Conservation (phyloP, 2,888 invertebrate species). For the Steinernema carpocapsae region DNA sequence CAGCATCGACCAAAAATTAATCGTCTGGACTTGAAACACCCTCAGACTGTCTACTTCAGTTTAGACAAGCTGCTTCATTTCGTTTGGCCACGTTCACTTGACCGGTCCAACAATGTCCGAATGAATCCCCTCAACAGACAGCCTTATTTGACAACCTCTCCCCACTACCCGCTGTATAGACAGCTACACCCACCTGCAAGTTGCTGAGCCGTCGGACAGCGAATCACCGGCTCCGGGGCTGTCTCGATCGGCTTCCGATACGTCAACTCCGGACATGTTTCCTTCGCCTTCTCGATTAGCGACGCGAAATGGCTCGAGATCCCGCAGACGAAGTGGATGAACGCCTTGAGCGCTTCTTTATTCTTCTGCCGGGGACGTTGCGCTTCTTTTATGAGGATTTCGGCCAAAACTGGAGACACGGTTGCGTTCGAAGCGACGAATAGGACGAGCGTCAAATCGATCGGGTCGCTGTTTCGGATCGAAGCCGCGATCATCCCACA, state of each 20-base stretch:
- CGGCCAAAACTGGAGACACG: background rate
- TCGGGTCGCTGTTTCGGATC: background rate
- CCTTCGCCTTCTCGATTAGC: background rate
- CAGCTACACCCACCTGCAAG: background rate
- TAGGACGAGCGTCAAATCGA: conserved; percentile 1
- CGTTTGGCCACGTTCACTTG: too few species aligned
- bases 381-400: background rate
- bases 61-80: too few species aligned
- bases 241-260: background rate
- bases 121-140: too few species aligned
- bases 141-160: too few species aligned
- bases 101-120: too few species aligned
- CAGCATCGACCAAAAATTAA: too few species aligned
- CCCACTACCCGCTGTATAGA: background rate
- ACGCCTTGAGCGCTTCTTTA: background rate
- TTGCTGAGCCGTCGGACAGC: background rate
- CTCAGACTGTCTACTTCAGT: too few species aligned
- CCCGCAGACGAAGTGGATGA: conserved; percentile 16
- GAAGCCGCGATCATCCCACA: background rate
- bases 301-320: conserved; percentile 10
- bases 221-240: background rate
- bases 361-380: background rate
- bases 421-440: background rate
- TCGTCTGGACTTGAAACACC: too few species aligned
- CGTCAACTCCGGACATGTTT: background rate